Percentiles rank a stretch among this genome's conserved stretches.
Evolutionary conservation across 2,113 vertebrate genomes (phyloP).

Genomic region (Callorhinus ursinus): DNA sequence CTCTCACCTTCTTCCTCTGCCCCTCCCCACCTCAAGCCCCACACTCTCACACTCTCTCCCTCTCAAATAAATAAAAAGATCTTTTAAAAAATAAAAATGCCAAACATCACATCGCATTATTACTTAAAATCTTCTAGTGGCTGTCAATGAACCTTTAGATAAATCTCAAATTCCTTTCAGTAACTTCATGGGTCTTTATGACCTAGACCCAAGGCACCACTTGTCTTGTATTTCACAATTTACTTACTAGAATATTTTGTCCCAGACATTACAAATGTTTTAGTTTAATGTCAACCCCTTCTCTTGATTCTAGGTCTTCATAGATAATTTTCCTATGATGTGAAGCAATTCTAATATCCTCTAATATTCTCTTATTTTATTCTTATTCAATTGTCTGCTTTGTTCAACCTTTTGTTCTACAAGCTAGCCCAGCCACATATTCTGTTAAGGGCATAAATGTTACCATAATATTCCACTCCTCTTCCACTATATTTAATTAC

Average conservation of each 20-base stretch:
- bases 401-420: conserved; percentile 31
- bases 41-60: too few species aligned
- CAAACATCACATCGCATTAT: not conserved
- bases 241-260: not conserved
- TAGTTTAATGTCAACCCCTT: not conserved
- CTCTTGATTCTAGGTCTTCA: not conserved
- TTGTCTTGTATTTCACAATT: not conserved
- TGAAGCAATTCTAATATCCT: not conserved
- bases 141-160: not conserved
- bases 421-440: not conserved
- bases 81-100: not conserved
- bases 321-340: not conserved
- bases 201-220: fast-evolving
- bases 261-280: not conserved
- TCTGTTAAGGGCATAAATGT: not conserved
- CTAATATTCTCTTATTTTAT: not conserved
- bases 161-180: not conserved
- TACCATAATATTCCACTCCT: not conserved
- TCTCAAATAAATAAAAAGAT: not conserved
- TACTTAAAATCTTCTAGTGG: not conserved
- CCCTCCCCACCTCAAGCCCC: too few species aligned
- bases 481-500: not conserved
- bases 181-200: not conserved
- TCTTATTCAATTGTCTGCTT: not conserved
- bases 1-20: too few species aligned